Evolutionary conservation across 2,113 vertebrate species (phyloP), one percentile per base, ranked within the genome.

Genomic region (Columbina picui): DNA sequence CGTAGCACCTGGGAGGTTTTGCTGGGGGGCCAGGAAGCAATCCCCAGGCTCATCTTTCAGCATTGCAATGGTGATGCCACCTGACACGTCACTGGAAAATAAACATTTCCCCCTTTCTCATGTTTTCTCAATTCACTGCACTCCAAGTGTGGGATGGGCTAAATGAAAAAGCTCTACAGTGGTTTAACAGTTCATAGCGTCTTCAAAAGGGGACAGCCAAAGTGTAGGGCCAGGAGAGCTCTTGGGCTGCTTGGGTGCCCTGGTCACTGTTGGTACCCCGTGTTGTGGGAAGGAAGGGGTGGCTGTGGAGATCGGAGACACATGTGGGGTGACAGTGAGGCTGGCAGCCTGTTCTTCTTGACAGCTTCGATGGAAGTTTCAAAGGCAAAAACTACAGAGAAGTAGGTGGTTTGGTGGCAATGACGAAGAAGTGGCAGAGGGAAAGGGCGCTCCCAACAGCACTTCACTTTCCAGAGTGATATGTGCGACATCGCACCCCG

Each of bases 41-140:
- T 14, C 18, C 21, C 49, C 0, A 1, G 21, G 49, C 74, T 79
- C 50, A 39, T 52, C 70, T 63, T 50, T 57, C 39, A 36, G 65
- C 23, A 20, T 2, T 36, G n/a, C 56, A 63, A 4, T 0, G 0
- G 36, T 67, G 59, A 52, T 50, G 21, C 30, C 22, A 41, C 10
- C 18, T 59, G 12, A 27, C n/a, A 20, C 0, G 3, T 63, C 55
- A 57, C 29, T 21, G 32, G 39, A 14, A 82, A 71, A 39, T 41
- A 87, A 87, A 36, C 7, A 9, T 1, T 10, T 61, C 25, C 29
- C 15, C 38, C n/a, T 26, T 64, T 43, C 53, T 77, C n/a, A 3
- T 11, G 45, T 52, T 22, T 75, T 64, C 71, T 60, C 15, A 10
- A 22, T 14, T 47, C 56, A 32, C 45, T 9, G 41, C 47, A 76